Evolutionary conservation across 2,797 vertebrate species (phyloP), one percentile per base, ranked within the genome.

Genomic region (Spinus pinus): DNA sequence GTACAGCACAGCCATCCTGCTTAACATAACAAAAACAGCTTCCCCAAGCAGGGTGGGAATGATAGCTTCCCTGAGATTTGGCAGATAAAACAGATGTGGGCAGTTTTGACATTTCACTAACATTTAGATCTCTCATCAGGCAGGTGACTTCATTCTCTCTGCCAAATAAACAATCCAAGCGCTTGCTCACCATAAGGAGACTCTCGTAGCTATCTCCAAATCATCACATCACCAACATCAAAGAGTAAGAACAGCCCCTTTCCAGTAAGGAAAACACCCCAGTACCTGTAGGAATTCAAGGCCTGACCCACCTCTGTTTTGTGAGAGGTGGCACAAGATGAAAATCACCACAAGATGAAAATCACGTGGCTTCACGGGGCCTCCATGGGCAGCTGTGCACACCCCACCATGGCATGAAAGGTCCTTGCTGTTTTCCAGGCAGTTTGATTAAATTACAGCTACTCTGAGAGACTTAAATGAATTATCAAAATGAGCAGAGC

Each of bases 91-190:
- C 33, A 86, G 46, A 35, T 92, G 70, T 75, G 86, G 93, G 92
- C 78, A 95, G 78, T 95, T 96, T 77, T 93, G 90, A 88, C 78
- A 73, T 88, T 81, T 93, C 74, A 60, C 47, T 86, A 75, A 83
- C 66, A 61, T 88, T 90, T 61, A 54, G 47, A 90, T 93, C 82
- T 91, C 93, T 93, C 93, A 86, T 74, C 85, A 39, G 77, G 77
- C 90, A 93, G 83, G 94, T 95, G 90, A 95, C 94, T 95, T 94
- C 85, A 95, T 71, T 75, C 83, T 70, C 62, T 41, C 51, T 11
- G 51, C 66, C 93, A 96, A 94, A 95, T 58, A 95, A 96, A 95
- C 89, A 94, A 86, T 39, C 53, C 57, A 71, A 70, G 42, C 0
- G 1, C 85, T 94, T 87, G 80, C 82, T 83, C 75, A 83, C 75